These are phyloP conservation scores for Hemibagrus guttatus DNA, from an alignment of 2,797 vertebrate genomes.

Conservation along the genomic window DNA sequence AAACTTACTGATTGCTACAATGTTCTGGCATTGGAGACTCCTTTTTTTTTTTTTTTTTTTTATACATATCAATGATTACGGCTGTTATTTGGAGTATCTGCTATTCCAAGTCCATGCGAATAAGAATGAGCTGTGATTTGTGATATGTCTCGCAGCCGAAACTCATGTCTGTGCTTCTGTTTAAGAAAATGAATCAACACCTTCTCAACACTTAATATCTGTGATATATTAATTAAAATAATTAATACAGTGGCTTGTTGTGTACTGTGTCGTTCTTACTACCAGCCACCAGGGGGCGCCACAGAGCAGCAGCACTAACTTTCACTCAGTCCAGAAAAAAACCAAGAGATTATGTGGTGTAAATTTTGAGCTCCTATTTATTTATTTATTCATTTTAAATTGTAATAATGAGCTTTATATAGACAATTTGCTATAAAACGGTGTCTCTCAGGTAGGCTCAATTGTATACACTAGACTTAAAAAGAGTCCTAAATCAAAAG, in stretches of 20 bases:
- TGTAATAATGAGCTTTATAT: neutral
- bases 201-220: neutral
- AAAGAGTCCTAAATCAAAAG: neutral
- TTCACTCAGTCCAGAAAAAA: neutral
- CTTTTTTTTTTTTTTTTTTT: neutral
- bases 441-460: neutral
- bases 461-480: neutral
- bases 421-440: neutral
- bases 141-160: neutral
- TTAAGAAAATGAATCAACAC: neutral
- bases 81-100: neutral
- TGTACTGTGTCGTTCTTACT: neutral
- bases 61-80: neutral
- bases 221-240: neutral
- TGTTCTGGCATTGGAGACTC: neutral
- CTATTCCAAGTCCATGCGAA: neutral
- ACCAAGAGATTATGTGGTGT: neutral
- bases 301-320: neutral
- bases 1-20: neutral
- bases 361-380: neutral
- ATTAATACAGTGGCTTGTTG: neutral
- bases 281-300: neutral
- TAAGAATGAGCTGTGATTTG: neutral
- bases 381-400: no score
- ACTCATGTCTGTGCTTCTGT: neutral